These are phyloP conservation scores for Ormyrus rosae DNA, from an alignment of 2,888 invertebrate genomes.

Conservation along the genomic window DNA sequence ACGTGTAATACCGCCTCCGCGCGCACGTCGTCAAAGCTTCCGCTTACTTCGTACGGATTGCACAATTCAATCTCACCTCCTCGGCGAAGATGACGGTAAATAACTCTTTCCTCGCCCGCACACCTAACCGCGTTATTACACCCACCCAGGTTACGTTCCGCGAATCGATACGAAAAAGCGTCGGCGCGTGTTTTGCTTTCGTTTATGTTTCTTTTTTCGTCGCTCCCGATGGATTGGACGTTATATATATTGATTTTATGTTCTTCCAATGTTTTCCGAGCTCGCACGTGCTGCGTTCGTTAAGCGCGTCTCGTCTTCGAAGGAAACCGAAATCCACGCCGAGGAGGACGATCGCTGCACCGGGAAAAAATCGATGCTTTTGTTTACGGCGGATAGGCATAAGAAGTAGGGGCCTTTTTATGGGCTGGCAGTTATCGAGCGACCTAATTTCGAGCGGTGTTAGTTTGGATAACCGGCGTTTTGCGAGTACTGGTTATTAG, in stretches of 20 bases:
- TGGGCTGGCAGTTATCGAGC: not conserved
- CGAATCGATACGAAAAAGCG: constrained; percentile 21
- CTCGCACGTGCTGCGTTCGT: not conserved
- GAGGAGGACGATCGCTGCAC: no score
- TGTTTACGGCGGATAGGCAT: no score
- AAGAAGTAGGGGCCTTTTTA: no score
- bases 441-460: constrained; percentile 19
- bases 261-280: constrained; percentile 11
- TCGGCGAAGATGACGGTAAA: constrained; percentile 16
- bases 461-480: not conserved
- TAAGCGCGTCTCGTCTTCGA: not conserved
- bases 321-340: no score
- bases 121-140: not conserved
- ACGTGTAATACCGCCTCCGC: no score
- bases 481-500: no score
- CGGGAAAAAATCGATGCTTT: constrained; percentile 23
- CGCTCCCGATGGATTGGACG: not conserved
- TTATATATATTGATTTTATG: constrained; percentile 20
- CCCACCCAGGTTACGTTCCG: no score
- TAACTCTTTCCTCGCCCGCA: not conserved
- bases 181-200: not conserved
- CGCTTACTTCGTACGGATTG: not conserved
- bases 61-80: constrained; percentile 33
- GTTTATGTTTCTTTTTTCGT: not conserved
- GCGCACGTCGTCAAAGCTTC: no score